phyloP scores from a whole-genome alignment of 2,797 vertebrate genomes.

The Mareca penelope region DNA sequence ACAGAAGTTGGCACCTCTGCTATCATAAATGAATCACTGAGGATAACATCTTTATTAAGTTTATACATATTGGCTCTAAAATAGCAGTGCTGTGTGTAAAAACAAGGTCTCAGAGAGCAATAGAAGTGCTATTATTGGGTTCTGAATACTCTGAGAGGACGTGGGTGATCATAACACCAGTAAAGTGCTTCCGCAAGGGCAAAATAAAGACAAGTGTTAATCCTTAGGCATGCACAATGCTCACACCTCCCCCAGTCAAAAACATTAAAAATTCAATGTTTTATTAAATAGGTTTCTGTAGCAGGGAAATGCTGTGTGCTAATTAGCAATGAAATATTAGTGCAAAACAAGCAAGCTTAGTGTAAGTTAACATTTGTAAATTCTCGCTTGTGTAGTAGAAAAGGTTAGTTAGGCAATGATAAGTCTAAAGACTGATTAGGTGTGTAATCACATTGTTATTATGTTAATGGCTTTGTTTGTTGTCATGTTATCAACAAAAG shows the following conservation, averaged over 20 bases:
- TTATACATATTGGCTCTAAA: conserved; percentile 1
- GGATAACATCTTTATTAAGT: conserved; percentile 23
- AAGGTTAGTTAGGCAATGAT: conserved; percentile 30
- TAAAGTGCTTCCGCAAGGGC: not conserved
- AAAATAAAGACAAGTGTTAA: conserved; percentile 7
- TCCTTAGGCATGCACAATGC: not conserved
- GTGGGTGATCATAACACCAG: not conserved
- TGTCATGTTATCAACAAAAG: not conserved
- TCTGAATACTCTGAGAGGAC: not conserved
- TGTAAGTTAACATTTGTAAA: not conserved
- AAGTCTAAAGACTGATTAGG: conserved; percentile 80
- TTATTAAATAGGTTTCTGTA: conserved; percentile 44
- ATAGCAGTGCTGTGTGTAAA: not conserved
- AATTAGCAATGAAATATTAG: conserved; percentile 26
- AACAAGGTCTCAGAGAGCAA: not conserved
- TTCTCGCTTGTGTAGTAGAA: not conserved
- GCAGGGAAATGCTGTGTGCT: not conserved
- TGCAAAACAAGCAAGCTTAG: not conserved
- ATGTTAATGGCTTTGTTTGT: conserved; percentile 73
- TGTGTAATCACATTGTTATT: conserved; percentile 80
- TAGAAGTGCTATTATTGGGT: not conserved
- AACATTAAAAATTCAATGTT: conserved; percentile 43
- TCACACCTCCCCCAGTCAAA: not conserved
- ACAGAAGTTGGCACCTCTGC: not conserved
- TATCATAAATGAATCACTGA: not conserved